phyloP scores from a whole-genome alignment of 1,140 invertebrate genomes.

The Aphaenogaster floridana region DNA sequence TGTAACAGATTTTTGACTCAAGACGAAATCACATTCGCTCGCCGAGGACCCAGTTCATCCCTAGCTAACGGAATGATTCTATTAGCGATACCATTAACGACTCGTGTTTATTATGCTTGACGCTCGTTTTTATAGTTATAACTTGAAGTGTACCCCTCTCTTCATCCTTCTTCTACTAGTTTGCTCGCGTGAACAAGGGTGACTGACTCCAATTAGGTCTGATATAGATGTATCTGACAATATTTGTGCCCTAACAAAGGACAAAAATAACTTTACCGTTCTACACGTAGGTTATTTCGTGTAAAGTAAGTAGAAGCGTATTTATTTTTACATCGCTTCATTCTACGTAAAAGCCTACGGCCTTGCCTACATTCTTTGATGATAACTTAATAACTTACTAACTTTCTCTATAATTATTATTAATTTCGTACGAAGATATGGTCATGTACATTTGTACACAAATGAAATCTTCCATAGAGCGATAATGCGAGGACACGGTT shows the following conservation, averaged over 20 bases:
- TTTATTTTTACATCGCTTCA: background rate
- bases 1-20: background rate
- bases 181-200: slow-evolving; percentile 69
- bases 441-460: background rate
- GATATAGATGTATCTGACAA: slow-evolving; percentile 79
- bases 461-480: background rate
- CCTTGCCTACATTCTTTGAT: background rate
- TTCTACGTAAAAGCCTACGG: background rate
- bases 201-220: slow-evolving; percentile 80
- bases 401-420: slow-evolving; percentile 9
- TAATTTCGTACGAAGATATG: background rate
- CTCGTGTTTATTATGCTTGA: slow-evolving; percentile 82
- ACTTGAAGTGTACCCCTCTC: slow-evolving; percentile 73
- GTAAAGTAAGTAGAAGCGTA: background rate
- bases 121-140: slow-evolving; percentile 83
- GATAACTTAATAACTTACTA: background rate
- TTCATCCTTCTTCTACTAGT: slow-evolving; percentile 42
- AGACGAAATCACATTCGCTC: slow-evolving; percentile 15
- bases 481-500: background rate
- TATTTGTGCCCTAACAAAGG: slow-evolving; percentile 54
- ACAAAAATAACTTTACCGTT: slow-evolving; percentile 26
- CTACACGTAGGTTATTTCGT: background rate
- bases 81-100: slow-evolving; percentile 85
- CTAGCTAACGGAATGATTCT: slow-evolving; percentile 80
- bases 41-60: slow-evolving; percentile 44